Base-by-base conservation (phyloP, 2,888 invertebrate genomes). In the Proisotoma minuta region DNA sequence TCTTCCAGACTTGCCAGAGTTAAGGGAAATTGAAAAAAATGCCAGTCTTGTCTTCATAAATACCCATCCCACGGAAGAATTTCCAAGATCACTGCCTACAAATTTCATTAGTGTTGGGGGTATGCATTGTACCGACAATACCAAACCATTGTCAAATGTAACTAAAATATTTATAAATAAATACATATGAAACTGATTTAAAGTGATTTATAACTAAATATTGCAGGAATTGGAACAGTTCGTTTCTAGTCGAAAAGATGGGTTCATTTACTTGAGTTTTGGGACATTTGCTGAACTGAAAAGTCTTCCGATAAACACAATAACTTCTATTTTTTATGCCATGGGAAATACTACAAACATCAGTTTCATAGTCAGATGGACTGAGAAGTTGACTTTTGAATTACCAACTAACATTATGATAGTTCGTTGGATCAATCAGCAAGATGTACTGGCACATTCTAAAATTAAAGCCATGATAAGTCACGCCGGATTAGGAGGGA, bases 261-360 rank as follows among this genome's bases (percentile, higher is more conserved):
- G 68, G 1, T 62, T 73, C 23, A 64, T 73, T 26, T 70, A 68
- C 58, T 56, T 73, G 12, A 71, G 71, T 52, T 70, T 73, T 50
- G 73, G 73, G 27, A 67, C 65, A 18, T 66, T 63, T 22, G 66
- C 68, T 34, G 66, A 64, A 57, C 57, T 53, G 39, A 66, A 47
- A 48, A 54, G 58, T 49, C 63, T 34, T 8, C n/a, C n/a, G n/a
- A n/a, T n/a, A n/a, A n/a, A n/a, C n/a, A n/a, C n/a, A n/a, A n/a
- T n/a, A 53, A 23, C 82, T 23, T 80, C 87, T 75, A 82, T 91
- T 56, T 82, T 89, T 20, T 82, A 85, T 47, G 89, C 89, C 0
- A 84, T 91, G 65, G 51, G 24, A 29, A 28, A 53, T 12, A 23
- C 54, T 40, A 40, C 60, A 48, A 58, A 58, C n/a, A 57, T 52